Base-by-base conservation (phyloP, 2,888 invertebrate genomes). In the Melanophora roralis region DNA sequence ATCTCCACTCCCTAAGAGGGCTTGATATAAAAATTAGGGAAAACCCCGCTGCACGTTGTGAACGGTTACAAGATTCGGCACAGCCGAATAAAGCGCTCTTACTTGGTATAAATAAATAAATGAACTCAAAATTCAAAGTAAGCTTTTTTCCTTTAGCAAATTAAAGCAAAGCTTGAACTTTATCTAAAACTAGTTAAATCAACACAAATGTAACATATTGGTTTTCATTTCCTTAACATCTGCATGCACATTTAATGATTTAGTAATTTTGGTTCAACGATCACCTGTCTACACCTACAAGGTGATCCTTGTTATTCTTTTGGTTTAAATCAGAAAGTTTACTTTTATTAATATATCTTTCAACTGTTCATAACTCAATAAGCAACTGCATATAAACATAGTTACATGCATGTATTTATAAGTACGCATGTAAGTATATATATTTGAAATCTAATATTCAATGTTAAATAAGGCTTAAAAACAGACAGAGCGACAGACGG, bases 361-460 rank as follows among this genome's bases (percentile, higher is more conserved):
- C 75, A 64, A 60, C 64, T 64, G 45, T 65, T 78, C 69, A 69
- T 69, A 78, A 78, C 75, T 75, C 79, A 79, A 75, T 79, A 71
- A 74, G 51, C 69, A 47, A n/a, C n/a, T n/a, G n/a, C 55, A 36
- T 60, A 53, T 53, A 45, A 53, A 11, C 19, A 60, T 27, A 67
- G 43, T 45, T 53, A 57, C 47, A 49, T 49, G 19, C 32, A 34
- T 62, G 11, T 16, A 64, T 27, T 12, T 11, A 40, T 19, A 43
- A 43, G 12, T 21, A 59, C 23, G 45, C n/a, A n/a, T n/a, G n/a
- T n/a, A n/a, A n/a, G n/a, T n/a, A n/a, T 47, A 62, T 55, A 0
- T 11, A 49, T 19, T 49, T 59, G 53, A 74, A 74, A 53, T 36
- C 62, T 72, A 53, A 72, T 71, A 36, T 38, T 68, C 23, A 60